Percentiles rank a stretch among this genome's conserved stretches.
Evolutionary conservation across 1,140 invertebrate species (phyloP).

Genomic region (Mamestra configurata): DNA sequence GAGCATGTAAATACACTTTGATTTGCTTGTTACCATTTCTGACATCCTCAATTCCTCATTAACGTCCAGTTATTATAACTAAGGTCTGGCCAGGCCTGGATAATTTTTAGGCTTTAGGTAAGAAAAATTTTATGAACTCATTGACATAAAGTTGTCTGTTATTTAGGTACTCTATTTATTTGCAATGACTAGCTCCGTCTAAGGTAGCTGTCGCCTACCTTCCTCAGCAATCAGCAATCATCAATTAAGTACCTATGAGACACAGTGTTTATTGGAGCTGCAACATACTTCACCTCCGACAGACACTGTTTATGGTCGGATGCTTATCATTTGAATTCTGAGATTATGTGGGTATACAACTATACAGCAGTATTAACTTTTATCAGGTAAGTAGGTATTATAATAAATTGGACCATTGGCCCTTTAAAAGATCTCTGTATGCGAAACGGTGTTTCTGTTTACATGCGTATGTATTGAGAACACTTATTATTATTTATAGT

Average conservation of each 20-base stretch:
- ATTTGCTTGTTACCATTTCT: not conserved
- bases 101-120: too few relatives aligned
- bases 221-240: constrained; percentile 6
- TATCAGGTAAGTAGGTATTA: too few relatives aligned
- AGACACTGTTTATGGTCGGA: not conserved
- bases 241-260: not conserved
- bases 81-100: too few relatives aligned
- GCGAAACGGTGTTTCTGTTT: constrained; percentile 53
- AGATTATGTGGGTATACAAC: too few relatives aligned
- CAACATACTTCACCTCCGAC: not conserved
- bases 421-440: not conserved
- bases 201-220: not conserved
- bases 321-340: not conserved
- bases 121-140: too few relatives aligned
- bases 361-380: not conserved
- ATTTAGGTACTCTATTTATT: not conserved
- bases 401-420: too few relatives aligned
- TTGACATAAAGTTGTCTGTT: too few relatives aligned
- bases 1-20: constrained; percentile 1
- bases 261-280: not conserved
- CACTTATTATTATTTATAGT: constrained; percentile 62
- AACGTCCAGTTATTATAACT: not conserved
- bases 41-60: not conserved
- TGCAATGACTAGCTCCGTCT: not conserved
- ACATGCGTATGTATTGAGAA: constrained; percentile 51